Evolutionary conservation across 2,113 vertebrate species (phyloP).

Genomic region (Microcebus murinus): DNA sequence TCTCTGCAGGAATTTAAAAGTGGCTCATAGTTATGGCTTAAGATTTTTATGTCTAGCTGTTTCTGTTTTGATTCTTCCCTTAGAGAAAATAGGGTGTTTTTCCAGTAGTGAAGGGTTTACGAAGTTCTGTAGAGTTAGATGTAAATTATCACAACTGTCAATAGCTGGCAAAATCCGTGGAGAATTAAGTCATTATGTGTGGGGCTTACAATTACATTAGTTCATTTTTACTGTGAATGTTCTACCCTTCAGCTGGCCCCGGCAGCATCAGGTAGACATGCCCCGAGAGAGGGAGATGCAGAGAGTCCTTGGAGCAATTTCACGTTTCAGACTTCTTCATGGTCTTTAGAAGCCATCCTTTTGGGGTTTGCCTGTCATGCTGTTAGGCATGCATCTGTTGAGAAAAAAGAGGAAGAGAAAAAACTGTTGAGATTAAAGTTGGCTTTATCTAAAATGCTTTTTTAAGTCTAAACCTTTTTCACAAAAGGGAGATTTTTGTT

Average conservation of each 20-base stretch:
- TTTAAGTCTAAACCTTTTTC: background rate
- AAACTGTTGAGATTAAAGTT: background rate
- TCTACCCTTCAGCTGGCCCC: background rate
- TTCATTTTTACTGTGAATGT: background rate
- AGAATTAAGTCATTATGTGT: background rate
- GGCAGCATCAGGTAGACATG: background rate
- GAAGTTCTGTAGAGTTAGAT: background rate
- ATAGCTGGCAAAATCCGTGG: background rate
- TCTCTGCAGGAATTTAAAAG: background rate
- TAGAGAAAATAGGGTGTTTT: background rate
- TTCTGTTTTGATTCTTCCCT: slow-evolving; percentile 31
- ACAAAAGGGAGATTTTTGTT: background rate
- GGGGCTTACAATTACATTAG: background rate
- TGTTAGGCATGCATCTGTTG: background rate
- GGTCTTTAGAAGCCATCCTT: background rate
- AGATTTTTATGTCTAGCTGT: background rate
- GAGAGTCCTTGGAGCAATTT: background rate
- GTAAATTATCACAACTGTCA: background rate
- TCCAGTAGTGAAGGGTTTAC: background rate
- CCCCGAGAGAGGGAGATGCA: background rate
- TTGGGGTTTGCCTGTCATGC: background rate
- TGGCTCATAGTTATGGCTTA: background rate
- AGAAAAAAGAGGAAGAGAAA: background rate
- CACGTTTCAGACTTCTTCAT: background rate
- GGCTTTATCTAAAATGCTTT: background rate